Conservation (phyloP, 2,113 vertebrate genomes). For the Thunnus maccoyii region DNA sequence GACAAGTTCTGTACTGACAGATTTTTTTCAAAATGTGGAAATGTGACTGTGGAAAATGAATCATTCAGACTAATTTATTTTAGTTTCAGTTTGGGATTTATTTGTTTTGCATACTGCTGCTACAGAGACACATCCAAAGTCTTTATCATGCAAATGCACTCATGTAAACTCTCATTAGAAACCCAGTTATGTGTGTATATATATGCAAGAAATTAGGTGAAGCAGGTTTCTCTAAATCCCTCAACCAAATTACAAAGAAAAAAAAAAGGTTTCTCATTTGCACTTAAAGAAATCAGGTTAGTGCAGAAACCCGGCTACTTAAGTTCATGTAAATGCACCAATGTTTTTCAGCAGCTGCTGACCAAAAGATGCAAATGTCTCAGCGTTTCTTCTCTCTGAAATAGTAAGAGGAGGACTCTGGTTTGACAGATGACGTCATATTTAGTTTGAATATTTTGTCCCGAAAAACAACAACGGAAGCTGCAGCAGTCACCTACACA, state of each 20-base stretch:
- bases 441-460: slow-evolving; percentile 26
- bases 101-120: neutral
- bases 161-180: neutral
- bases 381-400: slow-evolving; percentile 11
- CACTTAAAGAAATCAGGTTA: slow-evolving; percentile 39
- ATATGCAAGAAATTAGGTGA: neutral
- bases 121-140: neutral
- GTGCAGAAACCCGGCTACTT: slow-evolving; percentile 18
- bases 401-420: neutral
- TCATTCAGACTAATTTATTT: neutral
- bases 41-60: neutral
- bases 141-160: slow-evolving; percentile 4
- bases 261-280: slow-evolving; percentile 32
- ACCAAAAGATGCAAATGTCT: slow-evolving; percentile 29
- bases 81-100: neutral
- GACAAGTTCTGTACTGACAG: no score
- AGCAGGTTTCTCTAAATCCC: slow-evolving; percentile 4
- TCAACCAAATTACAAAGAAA: neutral
- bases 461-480: neutral
- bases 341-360: neutral
- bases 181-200: neutral
- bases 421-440: neutral
- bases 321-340: slow-evolving; percentile 6
- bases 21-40: neutral
- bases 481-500: neutral